These are phyloP conservation scores for Apomyelois bistriatella DNA, from an alignment of 2,888 invertebrate species.

Conservation along the genomic window DNA sequence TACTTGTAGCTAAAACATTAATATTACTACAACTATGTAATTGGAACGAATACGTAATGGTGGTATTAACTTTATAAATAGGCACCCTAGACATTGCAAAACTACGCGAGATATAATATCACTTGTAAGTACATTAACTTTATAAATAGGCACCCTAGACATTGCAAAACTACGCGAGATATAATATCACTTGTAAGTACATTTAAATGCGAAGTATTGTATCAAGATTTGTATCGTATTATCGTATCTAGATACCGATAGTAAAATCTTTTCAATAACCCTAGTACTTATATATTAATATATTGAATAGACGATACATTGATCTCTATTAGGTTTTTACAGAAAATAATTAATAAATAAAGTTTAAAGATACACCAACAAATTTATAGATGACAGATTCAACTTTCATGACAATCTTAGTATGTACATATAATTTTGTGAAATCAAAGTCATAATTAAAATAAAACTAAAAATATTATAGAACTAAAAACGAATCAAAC, in stretches of 20 bases:
- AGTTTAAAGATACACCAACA: too few relatives aligned
- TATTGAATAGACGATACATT: too few relatives aligned
- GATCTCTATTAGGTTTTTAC: too few relatives aligned
- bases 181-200: conserved; percentile 15
- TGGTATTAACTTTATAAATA: conserved; percentile 19
- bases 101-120: conserved; percentile 17
- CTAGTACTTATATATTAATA: not conserved
- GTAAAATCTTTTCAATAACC: not conserved
- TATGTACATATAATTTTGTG: too few relatives aligned
- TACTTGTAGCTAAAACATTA: conserved; percentile 14
- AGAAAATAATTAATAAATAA: too few relatives aligned
- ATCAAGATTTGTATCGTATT: not conserved
- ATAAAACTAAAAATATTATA: too few relatives aligned
- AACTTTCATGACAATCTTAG: too few relatives aligned
- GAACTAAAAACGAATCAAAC: too few relatives aligned
- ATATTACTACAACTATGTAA: conserved; percentile 12
- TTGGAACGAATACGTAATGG: conserved; percentile 19
- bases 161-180: conserved; percentile 19
- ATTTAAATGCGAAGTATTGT: conserved; percentile 14
- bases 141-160: conserved; percentile 17
- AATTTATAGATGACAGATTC: too few relatives aligned
- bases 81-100: conserved; percentile 17
- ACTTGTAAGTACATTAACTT: conserved; percentile 14
- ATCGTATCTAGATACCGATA: not conserved
- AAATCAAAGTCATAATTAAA: too few relatives aligned